A percentile compares a stretch with the other conserved stretches of the same genome.
Evolutionary conservation across 35 echinoderm and acorn worm species (phyloP).

Genomic region (Eucidaris tribuloides): DNA sequence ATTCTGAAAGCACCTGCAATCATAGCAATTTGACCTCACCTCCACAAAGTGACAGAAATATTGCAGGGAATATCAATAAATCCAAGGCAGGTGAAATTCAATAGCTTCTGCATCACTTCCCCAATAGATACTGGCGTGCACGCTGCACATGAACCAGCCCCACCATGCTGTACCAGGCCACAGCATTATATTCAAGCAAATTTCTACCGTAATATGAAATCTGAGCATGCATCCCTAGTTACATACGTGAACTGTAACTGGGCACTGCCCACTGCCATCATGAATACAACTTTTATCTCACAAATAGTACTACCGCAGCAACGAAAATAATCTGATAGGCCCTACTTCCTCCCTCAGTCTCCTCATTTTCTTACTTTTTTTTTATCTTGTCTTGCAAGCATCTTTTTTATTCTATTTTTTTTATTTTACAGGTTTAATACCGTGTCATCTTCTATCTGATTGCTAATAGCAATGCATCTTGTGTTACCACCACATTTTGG

Average conservation of each 20-base stretch:
- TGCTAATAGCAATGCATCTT: constrained; percentile 8
- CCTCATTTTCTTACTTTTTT: background rate
- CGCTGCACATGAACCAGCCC: background rate
- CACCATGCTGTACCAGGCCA: background rate
- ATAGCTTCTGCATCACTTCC: background rate
- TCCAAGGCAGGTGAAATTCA: background rate
- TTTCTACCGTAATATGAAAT: background rate
- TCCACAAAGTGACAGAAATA: background rate
- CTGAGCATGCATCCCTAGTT: background rate
- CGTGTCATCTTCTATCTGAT: constrained; percentile 9
- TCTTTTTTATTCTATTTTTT: background rate
- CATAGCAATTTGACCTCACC: background rate
- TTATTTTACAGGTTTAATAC: background rate
- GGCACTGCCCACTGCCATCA: background rate
- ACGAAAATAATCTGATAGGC: background rate
- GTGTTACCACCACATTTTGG: constrained; percentile 9
- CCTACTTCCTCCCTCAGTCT: background rate
- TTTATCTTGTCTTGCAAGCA: background rate
- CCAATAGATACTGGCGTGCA: background rate
- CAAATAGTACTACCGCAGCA: too few species aligned
- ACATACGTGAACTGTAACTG: background rate
- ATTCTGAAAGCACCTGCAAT: constrained; percentile 3
- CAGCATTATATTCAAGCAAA: background rate
- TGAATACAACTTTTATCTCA: background rate
- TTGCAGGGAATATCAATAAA: constrained; percentile 12